phyloP scores from a whole-genome alignment of 2,888 invertebrate species.

The Protodeltote pygarga region DNA sequence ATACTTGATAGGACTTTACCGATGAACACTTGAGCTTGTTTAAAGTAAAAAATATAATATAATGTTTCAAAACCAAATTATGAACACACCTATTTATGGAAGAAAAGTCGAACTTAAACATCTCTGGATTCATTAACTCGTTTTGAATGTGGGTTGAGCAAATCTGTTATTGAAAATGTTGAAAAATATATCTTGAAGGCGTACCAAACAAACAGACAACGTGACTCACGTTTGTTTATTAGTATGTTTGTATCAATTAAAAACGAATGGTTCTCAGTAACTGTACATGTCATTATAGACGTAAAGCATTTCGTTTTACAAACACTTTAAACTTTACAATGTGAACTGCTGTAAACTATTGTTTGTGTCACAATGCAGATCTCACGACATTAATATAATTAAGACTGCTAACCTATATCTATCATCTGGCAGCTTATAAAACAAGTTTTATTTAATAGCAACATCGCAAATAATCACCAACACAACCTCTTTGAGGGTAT shows the following conservation, averaged over 20 bases:
- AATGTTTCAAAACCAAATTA: too few relatives aligned
- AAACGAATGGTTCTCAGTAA: conserved; percentile 4
- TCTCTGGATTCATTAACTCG: too few relatives aligned
- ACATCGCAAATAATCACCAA: background rate
- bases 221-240: too few relatives aligned
- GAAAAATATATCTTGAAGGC: too few relatives aligned
- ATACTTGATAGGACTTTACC: conserved; percentile 42
- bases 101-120: too few relatives aligned
- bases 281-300: conserved; percentile 8
- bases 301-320: conserved; percentile 26
- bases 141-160: too few relatives aligned
- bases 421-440: conserved; percentile 23
- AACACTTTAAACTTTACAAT: conserved; percentile 35
- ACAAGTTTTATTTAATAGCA: conserved; percentile 13
- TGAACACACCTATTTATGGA: too few relatives aligned
- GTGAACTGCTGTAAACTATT: conserved; percentile 41
- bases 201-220: too few relatives aligned
- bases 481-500: too few relatives aligned
- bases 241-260: background rate
- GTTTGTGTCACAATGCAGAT: conserved; percentile 24
- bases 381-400: conserved; percentile 33
- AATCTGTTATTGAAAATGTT: too few relatives aligned
- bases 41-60: too few relatives aligned
- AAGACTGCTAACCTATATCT: conserved; percentile 21
- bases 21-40: too few relatives aligned